Conservation (phyloP, 2,113 vertebrate species). For the Elephas maximus region DNA sequence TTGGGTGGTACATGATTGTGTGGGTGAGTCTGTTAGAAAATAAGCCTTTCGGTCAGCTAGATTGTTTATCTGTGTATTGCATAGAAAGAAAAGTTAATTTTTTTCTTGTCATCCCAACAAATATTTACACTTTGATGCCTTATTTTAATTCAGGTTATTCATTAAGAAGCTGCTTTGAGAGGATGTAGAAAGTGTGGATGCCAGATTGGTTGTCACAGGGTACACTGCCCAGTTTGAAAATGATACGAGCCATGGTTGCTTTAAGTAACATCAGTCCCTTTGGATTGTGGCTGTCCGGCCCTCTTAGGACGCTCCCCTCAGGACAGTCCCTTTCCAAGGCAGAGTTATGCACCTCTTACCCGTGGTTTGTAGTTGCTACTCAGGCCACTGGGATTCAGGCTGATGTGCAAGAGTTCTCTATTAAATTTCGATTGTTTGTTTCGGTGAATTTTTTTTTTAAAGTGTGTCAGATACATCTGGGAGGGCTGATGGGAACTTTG, state of each 20-base stretch:
- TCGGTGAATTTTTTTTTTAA: background rate
- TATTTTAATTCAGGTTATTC: background rate
- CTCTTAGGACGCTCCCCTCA: background rate
- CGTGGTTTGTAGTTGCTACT: background rate
- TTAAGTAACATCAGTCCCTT: background rate
- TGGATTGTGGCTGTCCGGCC: background rate
- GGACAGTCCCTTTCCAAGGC: background rate
- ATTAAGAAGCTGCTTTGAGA: background rate
- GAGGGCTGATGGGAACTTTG: background rate
- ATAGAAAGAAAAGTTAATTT: background rate
- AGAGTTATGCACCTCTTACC: background rate
- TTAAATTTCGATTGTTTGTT: background rate
- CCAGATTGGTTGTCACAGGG: background rate
- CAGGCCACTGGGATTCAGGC: background rate
- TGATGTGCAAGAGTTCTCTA: background rate
- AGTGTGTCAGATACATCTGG: background rate
- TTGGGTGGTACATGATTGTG: background rate
- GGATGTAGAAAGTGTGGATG: background rate
- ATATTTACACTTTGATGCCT: background rate
- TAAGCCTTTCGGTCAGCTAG: background rate
- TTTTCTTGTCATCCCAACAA: background rate
- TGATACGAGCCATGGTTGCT: background rate
- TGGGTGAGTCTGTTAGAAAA: background rate
- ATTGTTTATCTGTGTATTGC: background rate
- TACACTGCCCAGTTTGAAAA: background rate